Conservation (phyloP, 2,113 vertebrate genomes). For the Cygnus atratus region DNA sequence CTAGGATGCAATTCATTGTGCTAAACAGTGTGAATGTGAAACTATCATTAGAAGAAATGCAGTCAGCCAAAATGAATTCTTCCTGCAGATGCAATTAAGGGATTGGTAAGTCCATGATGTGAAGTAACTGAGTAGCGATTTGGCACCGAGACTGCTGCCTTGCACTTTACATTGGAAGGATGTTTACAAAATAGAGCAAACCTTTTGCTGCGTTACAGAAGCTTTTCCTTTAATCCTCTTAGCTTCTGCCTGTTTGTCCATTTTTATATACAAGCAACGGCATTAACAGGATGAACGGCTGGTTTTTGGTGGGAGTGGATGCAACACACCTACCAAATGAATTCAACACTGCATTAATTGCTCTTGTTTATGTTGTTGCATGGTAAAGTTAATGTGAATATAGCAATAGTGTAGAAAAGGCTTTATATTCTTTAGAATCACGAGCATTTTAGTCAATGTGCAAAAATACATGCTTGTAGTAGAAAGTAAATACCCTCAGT, state of each 20-base stretch:
- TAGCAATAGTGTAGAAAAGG: not conserved
- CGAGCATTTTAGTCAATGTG: not conserved
- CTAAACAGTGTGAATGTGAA: not conserved
- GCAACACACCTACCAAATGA: not conserved
- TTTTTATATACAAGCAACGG: slow-evolving; percentile 3
- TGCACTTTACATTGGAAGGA: not conserved
- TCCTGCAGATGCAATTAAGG: slow-evolving; percentile 62
- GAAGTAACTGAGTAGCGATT: slow-evolving; percentile 14
- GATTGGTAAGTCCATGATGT: slow-evolving; percentile 21
- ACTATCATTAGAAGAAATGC: slow-evolving; percentile 30
- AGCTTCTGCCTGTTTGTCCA: slow-evolving; percentile 2
- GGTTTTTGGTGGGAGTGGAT: not conserved
- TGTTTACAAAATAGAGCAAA: slow-evolving; percentile 42
- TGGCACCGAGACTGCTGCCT: not conserved
- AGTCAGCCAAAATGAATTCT: slow-evolving; percentile 37
- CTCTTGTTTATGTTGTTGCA: not conserved
- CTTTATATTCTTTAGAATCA: not conserved
- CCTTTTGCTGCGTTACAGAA: slow-evolving; percentile 34
- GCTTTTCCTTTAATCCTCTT: slow-evolving; percentile 40
- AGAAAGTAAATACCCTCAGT: not conserved
- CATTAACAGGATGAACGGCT: not conserved
- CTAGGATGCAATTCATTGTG: slow-evolving; percentile 9
- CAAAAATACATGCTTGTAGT: not conserved
- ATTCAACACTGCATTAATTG: not conserved
- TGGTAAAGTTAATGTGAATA: not conserved